Evolutionary conservation across 1,140 invertebrate species (phyloP), one percentile per base, ranked within the genome.

Genomic region (Caenorhabditis remanei): DNA sequence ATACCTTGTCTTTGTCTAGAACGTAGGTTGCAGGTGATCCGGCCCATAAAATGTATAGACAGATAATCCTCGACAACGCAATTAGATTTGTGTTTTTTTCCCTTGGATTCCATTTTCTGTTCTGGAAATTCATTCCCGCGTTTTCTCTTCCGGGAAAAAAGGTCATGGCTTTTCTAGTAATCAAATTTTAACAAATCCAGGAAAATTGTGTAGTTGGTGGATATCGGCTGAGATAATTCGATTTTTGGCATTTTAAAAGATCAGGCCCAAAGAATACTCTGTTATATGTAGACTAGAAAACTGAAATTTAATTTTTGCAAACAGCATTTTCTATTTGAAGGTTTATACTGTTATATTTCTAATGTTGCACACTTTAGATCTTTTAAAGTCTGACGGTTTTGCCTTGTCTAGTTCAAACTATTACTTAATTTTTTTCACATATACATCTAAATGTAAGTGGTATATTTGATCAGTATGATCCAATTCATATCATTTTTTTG

Each of bases 11-110:
- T n/a, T n/a, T 79, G 32, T 24, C 61, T 63, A 21, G 61, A 6
- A 19, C 32, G 9, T 14, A 79, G 46, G 46, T 24, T 24, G 14
- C 71, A 79, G 53, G 71, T 79, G 71, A 79, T 53, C n/a, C 7
- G 11, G 21, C 14, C 13, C 43, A 50, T 79, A 9, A 79, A n/a
- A 79, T 19, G 5, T 9, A 9, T 71, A 79, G 71, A 79, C 43
- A 32, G n/a, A 41, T 79, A 79, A 79, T 79, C 71, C n/a, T 53
- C 19, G 7, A 21, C 24, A 32, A 43, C 71, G n/a, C 46, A 61
- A 61, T 61, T n/a, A n/a, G n/a, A n/a, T n/a, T n/a, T 61, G 14
- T 46, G 21, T 43, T 40, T 40, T 67, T 50, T 79, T 79, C 19
- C 21, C 8, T n/a, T 16, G 71, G 5, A 43, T 50, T 79, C 19